A percentile compares a stretch with the other conserved stretches of the same genome.
Conservation (phyloP, 1,140 invertebrate species). For the Eurosta solidaginis region DNA sequence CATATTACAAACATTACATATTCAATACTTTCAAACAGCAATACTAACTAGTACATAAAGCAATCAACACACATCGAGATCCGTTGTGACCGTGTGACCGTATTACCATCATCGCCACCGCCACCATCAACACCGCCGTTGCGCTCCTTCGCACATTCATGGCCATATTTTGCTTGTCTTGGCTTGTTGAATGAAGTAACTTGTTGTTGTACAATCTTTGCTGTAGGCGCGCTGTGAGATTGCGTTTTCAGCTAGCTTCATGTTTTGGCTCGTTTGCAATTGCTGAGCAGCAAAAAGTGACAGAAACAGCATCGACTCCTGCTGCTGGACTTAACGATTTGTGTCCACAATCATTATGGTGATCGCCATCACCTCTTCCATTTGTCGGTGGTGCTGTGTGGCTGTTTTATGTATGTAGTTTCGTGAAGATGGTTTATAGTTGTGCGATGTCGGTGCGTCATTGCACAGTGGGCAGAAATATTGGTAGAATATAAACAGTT, state of each 20-base stretch:
- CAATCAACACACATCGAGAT: not conserved
- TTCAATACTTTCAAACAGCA: not conserved
- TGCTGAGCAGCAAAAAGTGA: not conserved
- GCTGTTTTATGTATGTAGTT: not conserved
- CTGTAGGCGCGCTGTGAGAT: not conserved
- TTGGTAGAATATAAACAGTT: too few relatives aligned
- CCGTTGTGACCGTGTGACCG: conserved; percentile 16
- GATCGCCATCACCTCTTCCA: conserved; percentile 35
- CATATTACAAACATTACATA: conserved; percentile 31
- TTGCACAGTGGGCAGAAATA: not conserved
- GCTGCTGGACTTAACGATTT: conserved; percentile 50
- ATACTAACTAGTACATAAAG: not conserved
- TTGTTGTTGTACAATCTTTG: not conserved
- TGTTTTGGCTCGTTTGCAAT: not conserved
- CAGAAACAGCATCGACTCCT: not conserved
- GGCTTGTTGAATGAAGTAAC: not conserved
- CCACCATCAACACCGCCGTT: not conserved
- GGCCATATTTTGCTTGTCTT: not conserved
- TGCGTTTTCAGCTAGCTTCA: not conserved
- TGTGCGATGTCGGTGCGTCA: not conserved
- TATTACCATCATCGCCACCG: not conserved
- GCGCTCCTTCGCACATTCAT: not conserved
- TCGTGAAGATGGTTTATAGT: not conserved
- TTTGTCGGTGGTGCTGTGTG: not conserved
- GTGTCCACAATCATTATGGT: conserved; percentile 59